These are phyloP conservation scores for Ricordea florida DNA, from an alignment of 92 coral and sea anemone species.

Conservation along the genomic window DNA sequence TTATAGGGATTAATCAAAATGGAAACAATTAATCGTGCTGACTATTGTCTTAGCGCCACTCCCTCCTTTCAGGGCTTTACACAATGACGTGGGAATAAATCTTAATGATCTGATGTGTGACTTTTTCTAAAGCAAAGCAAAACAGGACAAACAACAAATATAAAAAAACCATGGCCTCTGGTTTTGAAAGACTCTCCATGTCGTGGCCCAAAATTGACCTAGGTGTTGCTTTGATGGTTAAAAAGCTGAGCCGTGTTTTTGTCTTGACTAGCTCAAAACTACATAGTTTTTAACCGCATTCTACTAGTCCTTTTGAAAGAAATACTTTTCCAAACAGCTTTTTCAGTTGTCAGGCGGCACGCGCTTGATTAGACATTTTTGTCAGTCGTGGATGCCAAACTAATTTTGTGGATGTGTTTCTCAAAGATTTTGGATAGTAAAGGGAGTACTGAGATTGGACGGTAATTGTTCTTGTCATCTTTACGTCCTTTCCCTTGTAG, in stretches of 20 bases:
- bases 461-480: too few species aligned
- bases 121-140: background rate
- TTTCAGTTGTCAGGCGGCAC: background rate
- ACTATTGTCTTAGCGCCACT: background rate
- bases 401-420: too few species aligned
- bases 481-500: too few species aligned
- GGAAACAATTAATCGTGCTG: background rate
- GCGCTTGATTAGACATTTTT: too few species aligned
- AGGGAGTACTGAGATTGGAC: too few species aligned
- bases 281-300: background rate
- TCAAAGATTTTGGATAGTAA: too few species aligned
- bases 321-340: background rate
- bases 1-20: background rate
- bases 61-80: background rate
- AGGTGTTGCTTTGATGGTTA: background rate
- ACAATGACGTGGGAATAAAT: constrained; percentile 2
- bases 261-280: background rate
- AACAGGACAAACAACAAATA: background rate
- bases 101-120: background rate
- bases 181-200: background rate
- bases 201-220: background rate
- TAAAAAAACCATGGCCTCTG: background rate
- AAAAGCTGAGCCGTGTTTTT: background rate
- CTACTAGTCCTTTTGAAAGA: background rate
- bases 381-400: too few species aligned